Conservation (phyloP, 2,113 vertebrate genomes). For the Callopanchax toddi region DNA sequence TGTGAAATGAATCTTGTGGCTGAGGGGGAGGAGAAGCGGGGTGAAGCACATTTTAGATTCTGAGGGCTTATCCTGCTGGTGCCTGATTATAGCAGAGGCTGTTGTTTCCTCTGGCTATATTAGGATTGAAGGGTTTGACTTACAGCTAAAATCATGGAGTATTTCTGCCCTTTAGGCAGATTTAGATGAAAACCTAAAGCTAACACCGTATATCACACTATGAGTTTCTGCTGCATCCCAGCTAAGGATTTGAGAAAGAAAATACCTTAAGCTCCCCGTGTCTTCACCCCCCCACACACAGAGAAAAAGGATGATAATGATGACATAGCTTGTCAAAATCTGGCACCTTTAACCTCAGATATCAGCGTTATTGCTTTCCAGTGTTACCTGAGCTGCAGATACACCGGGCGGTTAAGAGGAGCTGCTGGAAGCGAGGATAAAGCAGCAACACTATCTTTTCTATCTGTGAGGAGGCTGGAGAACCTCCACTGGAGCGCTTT, state of each 20-base stretch:
- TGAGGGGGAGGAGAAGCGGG: slow-evolving; percentile 29
- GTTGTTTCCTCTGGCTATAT: slow-evolving; percentile 55
- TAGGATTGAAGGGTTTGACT: slow-evolving; percentile 54
- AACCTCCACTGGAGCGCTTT: slow-evolving; percentile 19
- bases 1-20: slow-evolving; percentile 49
- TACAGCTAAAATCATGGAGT: slow-evolving; percentile 46
- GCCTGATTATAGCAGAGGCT: slow-evolving; percentile 52
- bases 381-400: slow-evolving; percentile 52
- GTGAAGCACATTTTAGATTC: slow-evolving; percentile 40
- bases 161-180: slow-evolving; percentile 66
- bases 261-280: slow-evolving; percentile 47
- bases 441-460: slow-evolving; percentile 41
- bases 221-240: slow-evolving; percentile 37
- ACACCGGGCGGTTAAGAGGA: slow-evolving; percentile 54
- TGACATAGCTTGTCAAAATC: slow-evolving; percentile 64
- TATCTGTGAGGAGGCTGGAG: slow-evolving; percentile 43
- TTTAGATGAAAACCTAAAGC: slow-evolving; percentile 61
- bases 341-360: slow-evolving; percentile 66
- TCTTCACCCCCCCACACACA: slow-evolving; percentile 28
- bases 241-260: slow-evolving; percentile 62
- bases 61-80: slow-evolving; percentile 33
- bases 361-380: slow-evolving; percentile 55
- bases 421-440: slow-evolving; percentile 46
- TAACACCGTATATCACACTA: slow-evolving; percentile 51
- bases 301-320: slow-evolving; percentile 54